Conservation (phyloP, 2,113 vertebrate species). For the Saguinus midas region DNA sequence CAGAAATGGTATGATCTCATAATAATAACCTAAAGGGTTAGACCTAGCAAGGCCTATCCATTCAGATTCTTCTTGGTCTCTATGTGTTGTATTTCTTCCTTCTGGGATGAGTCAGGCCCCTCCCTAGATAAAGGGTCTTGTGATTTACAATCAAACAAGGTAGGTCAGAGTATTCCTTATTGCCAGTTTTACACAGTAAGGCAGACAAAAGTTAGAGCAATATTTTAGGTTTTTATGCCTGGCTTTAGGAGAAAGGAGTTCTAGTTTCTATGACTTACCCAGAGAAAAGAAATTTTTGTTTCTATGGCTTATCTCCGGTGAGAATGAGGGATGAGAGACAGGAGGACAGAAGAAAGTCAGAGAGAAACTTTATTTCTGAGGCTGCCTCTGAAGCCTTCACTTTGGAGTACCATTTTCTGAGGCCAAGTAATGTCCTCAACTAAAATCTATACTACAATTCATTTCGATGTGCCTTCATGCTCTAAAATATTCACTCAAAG, state of each 20-base stretch:
- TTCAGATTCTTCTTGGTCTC: background rate
- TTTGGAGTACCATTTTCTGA: background rate
- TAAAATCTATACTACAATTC: background rate
- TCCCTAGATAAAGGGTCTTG: background rate
- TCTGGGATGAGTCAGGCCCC: background rate
- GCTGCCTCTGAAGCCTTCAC: background rate
- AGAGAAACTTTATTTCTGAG: background rate
- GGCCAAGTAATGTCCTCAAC: background rate
- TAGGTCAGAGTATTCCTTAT: background rate
- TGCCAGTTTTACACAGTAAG: background rate
- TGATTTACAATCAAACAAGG: background rate
- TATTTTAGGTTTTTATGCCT: background rate
- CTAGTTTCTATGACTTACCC: background rate
- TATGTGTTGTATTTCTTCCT: background rate
- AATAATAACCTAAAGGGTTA: background rate
- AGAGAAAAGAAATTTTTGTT: background rate
- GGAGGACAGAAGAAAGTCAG: background rate
- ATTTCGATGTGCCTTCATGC: background rate
- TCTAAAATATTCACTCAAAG: background rate
- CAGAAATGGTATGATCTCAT: background rate
- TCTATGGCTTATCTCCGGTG: background rate
- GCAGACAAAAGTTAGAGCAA: background rate
- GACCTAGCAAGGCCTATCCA: background rate
- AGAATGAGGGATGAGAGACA: background rate
- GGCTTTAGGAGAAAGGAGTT: background rate